These are phyloP conservation scores for Synchiropus splendidus DNA, from an alignment of 2,113 vertebrate genomes.

Conservation along the genomic window DNA sequence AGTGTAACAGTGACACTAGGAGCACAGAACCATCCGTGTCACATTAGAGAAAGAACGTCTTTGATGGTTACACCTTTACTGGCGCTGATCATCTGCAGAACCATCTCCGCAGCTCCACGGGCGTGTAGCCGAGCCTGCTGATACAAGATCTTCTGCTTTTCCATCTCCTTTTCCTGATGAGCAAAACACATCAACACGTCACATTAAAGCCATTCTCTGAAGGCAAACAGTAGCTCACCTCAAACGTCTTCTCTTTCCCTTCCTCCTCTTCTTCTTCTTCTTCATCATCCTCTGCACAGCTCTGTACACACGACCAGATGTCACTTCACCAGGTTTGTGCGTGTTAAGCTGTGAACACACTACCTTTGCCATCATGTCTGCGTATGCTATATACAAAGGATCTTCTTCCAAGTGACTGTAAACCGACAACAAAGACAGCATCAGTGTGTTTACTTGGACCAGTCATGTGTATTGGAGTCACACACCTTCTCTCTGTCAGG, in stretches of 20 bases:
- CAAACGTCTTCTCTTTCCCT: constrained; percentile 95
- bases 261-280: constrained; percentile 81
- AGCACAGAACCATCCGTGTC: too few relatives aligned
- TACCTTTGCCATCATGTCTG: constrained; percentile 99
- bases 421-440: neutral
- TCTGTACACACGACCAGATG: constrained; percentile 43
- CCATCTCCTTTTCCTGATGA: constrained; percentile 94
- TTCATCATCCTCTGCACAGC: constrained; percentile 77
- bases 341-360: neutral
- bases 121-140: constrained; percentile 94
- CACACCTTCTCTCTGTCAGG: constrained; percentile 89
- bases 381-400: constrained; percentile 89
- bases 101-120: constrained; percentile 93
- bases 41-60: too few relatives aligned
- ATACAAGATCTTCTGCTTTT: constrained; percentile 95
- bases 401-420: constrained; percentile 84
- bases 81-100: constrained; percentile 95
- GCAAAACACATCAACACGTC: constrained; percentile 1
- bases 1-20: too few relatives aligned
- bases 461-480: neutral
- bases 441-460: neutral
- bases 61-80: constrained; percentile 78
- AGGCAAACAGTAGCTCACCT: constrained; percentile 59
- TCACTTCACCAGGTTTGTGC: neutral
- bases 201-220: neutral